These are phyloP conservation scores for Copidosoma aretas DNA, from an alignment of 2,888 invertebrate genomes.

Conservation along the genomic window DNA sequence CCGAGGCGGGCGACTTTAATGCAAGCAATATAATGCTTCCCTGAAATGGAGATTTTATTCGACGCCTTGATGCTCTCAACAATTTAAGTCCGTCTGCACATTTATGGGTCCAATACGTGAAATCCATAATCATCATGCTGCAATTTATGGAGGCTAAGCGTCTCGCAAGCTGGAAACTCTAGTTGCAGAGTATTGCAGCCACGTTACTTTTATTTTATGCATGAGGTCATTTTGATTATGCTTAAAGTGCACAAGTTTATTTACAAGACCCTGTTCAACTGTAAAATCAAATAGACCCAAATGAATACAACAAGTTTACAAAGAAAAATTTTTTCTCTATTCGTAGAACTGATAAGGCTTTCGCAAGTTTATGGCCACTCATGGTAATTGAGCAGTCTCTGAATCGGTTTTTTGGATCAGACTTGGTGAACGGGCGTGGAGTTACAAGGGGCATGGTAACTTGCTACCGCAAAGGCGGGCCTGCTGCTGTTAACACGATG, in stretches of 20 bases:
- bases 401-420: slow-evolving; percentile 2
- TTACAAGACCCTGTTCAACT: slow-evolving; percentile 48
- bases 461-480: slow-evolving; percentile 35
- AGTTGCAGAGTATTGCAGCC: slow-evolving; percentile 43
- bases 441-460: slow-evolving; percentile 16
- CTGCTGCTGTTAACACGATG: slow-evolving; percentile 33
- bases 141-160: slow-evolving; percentile 46
- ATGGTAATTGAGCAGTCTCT: slow-evolving; percentile 6
- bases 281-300: slow-evolving; percentile 1
- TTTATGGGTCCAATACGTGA: slow-evolving; percentile 28
- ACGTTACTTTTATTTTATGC: slow-evolving; percentile 49
- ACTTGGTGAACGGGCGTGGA: slow-evolving; percentile 7
- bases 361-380: neutral
- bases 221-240: slow-evolving; percentile 49
- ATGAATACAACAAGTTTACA: slow-evolving; percentile 17
- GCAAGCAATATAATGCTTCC: neutral
- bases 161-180: slow-evolving; percentile 42
- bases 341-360: neutral
- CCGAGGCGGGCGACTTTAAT: neutral
- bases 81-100: neutral
- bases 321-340: neutral
- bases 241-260: slow-evolving; percentile 48
- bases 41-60: neutral
- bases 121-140: slow-evolving; percentile 35
- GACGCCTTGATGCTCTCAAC: neutral